Evolutionary conservation across 2,113 vertebrate genomes (phyloP).

Genomic region (Triplophysa rosa): DNA sequence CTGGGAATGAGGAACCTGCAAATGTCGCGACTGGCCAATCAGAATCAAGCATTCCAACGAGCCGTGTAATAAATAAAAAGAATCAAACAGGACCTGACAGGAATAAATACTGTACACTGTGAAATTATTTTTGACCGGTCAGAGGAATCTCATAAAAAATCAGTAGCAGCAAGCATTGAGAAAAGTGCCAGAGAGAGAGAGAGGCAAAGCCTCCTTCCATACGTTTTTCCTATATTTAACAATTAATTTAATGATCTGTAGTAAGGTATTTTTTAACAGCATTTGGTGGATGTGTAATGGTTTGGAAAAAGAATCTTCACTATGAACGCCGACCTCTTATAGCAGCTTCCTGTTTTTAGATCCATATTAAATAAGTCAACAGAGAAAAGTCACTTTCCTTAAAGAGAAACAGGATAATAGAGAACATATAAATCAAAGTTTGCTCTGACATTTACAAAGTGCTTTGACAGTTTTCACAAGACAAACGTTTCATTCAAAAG

Average conservation of each 20-base stretch:
- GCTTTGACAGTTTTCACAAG: background rate
- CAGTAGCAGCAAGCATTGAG: background rate
- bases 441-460: background rate
- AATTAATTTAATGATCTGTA: slow-evolving; percentile 1
- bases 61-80: too few relatives aligned
- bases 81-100: too few relatives aligned
- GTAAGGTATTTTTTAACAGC: slow-evolving; percentile 9
- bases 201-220: background rate
- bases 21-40: too few relatives aligned
- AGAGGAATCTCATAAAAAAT: background rate
- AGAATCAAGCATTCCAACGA: too few relatives aligned
- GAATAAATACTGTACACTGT: slow-evolving; percentile 17
- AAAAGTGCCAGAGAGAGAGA: background rate
- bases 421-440: too few relatives aligned
- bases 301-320: background rate
- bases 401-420: too few relatives aligned
- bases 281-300: background rate
- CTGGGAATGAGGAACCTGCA: too few relatives aligned
- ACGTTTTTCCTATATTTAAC: background rate
- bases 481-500: background rate
- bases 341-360: background rate
- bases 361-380: background rate
- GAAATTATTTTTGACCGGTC: background rate
- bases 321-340: background rate
- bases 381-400: background rate